Percentiles rank a stretch among this genome's conserved stretches.
phyloP scores from a whole-genome alignment of 2,113 vertebrate genomes.

The Plecturocebus donacophilus region DNA sequence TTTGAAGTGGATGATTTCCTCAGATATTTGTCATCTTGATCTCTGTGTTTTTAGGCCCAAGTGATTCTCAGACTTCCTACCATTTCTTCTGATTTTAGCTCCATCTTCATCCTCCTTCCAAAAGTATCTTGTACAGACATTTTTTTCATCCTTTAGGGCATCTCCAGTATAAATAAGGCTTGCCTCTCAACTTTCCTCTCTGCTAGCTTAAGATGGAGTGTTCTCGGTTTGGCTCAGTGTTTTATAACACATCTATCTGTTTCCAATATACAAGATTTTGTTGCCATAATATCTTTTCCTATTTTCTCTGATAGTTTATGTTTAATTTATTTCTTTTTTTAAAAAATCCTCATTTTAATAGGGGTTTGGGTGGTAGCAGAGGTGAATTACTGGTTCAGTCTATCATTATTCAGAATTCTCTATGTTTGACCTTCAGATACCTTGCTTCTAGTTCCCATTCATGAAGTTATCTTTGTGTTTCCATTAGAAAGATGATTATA shows the following conservation, averaged over 20 bases:
- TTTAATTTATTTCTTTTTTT: not conserved
- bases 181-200: not conserved
- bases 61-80: not conserved
- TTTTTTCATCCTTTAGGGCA: not conserved
- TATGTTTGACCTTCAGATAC: not conserved
- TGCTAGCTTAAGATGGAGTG: not conserved
- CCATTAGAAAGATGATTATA: not conserved
- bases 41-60: not conserved
- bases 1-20: not conserved
- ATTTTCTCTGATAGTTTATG: not conserved
- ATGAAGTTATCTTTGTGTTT: not conserved
- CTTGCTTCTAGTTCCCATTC: not conserved
- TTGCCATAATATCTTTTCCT: not conserved
- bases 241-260: not conserved
- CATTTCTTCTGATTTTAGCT: not conserved
- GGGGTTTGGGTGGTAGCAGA: not conserved
- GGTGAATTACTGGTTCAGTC: not conserved
- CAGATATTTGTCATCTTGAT: not conserved
- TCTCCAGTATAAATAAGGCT: not conserved
- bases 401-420: not conserved
- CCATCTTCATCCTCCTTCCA: not conserved
- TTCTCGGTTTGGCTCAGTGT: not conserved
- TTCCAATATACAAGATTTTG: not conserved
- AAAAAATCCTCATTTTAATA: not conserved
- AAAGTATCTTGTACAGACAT: not conserved